Conservation (phyloP, 2,113 vertebrate species). For the Nycticorax nycticorax region DNA sequence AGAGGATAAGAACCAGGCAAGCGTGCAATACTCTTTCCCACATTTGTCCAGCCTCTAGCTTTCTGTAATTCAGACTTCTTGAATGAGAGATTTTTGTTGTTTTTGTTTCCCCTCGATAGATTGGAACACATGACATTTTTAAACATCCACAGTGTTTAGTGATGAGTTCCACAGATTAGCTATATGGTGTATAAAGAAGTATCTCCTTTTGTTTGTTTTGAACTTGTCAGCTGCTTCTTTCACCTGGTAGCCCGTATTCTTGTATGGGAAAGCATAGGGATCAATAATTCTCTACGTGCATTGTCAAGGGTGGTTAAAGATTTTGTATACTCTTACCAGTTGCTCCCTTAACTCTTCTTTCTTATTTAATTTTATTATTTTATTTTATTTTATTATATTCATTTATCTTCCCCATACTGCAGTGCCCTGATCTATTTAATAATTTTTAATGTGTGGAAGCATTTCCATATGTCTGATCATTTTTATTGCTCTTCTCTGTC, state of each 20-base stretch:
- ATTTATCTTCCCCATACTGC: background rate
- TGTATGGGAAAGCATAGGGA: background rate
- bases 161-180: background rate
- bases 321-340: background rate
- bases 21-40: background rate
- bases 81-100: background rate
- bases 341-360: background rate
- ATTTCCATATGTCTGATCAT: background rate
- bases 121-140: background rate
- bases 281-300: background rate
- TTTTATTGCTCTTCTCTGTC: background rate
- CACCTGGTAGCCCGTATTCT: background rate
- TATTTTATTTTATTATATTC: background rate
- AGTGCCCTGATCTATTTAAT: background rate
- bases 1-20: constrained; percentile 24
- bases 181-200: background rate
- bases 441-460: background rate
- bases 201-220: background rate
- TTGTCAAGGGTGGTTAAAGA: background rate
- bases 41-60: background rate
- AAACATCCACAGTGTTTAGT: background rate
- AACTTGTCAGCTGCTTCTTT: background rate
- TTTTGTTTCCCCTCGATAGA: background rate
- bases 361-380: background rate
- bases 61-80: background rate